A percentile compares a stretch with the other conserved stretches of the same genome.
Evolutionary conservation across 1,140 invertebrate species (phyloP).

Genomic region (Drosophila saltans): DNA sequence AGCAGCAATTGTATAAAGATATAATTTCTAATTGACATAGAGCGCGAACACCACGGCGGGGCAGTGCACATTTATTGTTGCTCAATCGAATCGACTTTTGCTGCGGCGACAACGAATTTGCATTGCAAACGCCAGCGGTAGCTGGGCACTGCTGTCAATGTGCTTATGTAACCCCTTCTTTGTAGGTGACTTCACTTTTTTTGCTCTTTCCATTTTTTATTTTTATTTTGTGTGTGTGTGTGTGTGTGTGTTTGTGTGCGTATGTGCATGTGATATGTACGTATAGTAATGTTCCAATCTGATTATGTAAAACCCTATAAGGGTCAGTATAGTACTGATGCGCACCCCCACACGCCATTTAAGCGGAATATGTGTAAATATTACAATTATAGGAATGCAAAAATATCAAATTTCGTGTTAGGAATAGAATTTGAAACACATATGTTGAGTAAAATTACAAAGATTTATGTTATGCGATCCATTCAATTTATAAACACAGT

Average conservation of each 20-base stretch:
- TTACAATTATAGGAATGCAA: constrained; percentile 23
- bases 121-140: constrained; percentile 36
- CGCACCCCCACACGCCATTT: not conserved
- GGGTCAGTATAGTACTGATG: constrained; percentile 7
- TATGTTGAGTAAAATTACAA: no score
- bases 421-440: no score
- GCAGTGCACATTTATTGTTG: constrained; percentile 22
- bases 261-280: constrained; percentile 7
- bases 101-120: constrained; percentile 37
- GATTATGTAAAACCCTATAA: constrained; percentile 29
- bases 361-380: not conserved
- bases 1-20: constrained; percentile 42
- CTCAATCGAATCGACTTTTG: constrained; percentile 39
- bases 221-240: not conserved
- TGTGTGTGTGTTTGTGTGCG: not conserved
- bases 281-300: constrained; percentile 17
- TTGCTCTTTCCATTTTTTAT: not conserved
- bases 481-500: no score
- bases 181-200: constrained; percentile 20
- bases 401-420: no score
- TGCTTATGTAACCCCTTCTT: constrained; percentile 59
- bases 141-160: constrained; percentile 40
- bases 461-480: no score
- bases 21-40: constrained; percentile 70
- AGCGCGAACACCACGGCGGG: constrained; percentile 23